Evolutionary conservation across 2,113 vertebrate species (phyloP), one percentile per base, ranked within the genome.

Genomic region (Panthera tigris): DNA sequence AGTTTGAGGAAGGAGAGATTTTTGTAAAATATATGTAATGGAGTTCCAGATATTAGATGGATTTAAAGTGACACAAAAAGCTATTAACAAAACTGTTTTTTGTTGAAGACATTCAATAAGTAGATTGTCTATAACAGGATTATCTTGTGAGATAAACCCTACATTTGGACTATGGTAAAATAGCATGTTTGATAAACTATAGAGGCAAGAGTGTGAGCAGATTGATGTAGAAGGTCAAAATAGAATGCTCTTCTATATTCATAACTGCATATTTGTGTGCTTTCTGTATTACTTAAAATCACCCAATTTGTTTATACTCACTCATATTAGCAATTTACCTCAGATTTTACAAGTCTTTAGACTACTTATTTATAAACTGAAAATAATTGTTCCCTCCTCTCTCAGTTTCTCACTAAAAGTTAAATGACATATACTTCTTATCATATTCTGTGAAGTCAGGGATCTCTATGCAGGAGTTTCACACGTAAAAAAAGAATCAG

Each of bases 11-110:
- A 97, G 55, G 23, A 73, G 57, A 93, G 80, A 98, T 97, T 65
- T 97, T 45, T 33, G 23, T 78, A 71, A n/a, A 92, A 50, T 97
- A 52, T 95, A 88, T 39, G 83, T 94, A 97, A 76, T 71, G 78
- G 74, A 83, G 65, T 95, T 97, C 73, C 65, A 95, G 95, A 95
- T 69, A 63, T 25, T 94, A 96, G 95, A 97, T 90, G 81, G 41
- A 98, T 98, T 98, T 98, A 85, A 98, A 98, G 74, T 83, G 94
- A 97, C 95, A 97, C 2, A 98, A 92, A 97, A 80, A 97, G 61
- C 41, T 97, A 97, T 97, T 98, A 98, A 98, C 71, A 95, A 98
- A 78, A 96, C 97, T 97, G 66, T 95, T 98, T 78, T 98, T 98
- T 25, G 2, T 92, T 21, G n/a, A 98, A 96, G 93, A 96, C 93